phyloP scores from a whole-genome alignment of 2,113 vertebrate species.

The Catharus bicknelli region DNA sequence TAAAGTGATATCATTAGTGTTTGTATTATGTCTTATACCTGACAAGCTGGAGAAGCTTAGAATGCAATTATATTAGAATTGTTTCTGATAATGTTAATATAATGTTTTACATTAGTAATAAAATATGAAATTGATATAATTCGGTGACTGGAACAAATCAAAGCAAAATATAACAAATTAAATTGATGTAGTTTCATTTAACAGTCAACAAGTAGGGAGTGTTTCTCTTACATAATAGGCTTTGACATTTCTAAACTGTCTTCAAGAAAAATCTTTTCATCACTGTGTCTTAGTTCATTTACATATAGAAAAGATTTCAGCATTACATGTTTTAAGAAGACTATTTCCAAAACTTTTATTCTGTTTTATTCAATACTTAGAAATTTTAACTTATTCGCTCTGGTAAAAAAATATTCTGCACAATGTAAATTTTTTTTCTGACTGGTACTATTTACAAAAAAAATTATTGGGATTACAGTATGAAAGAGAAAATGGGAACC shows the following conservation, averaged over 20 bases:
- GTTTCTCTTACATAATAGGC: background rate
- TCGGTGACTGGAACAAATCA: background rate
- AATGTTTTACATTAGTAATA: background rate
- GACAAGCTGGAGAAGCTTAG: background rate
- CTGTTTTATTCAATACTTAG: background rate
- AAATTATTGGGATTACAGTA: background rate
- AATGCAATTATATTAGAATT: background rate
- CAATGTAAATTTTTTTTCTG: background rate
- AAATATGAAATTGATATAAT: background rate
- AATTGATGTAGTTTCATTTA: background rate
- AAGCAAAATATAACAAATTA: background rate
- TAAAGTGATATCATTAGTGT: background rate
- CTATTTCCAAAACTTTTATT: background rate
- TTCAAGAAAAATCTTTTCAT: background rate
- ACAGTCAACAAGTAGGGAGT: background rate
- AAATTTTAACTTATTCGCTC: background rate
- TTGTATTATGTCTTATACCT: background rate
- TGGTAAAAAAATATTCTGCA: background rate
- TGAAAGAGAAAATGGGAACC: background rate
- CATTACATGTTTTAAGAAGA: background rate
- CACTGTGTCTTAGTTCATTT: background rate
- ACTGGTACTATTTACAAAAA: background rate
- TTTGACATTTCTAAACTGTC: background rate
- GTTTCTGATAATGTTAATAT: background rate
- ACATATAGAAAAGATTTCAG: background rate